These are phyloP conservation scores for Odontomyia ornata DNA, from an alignment of 2,888 invertebrate genomes.

Conservation along the genomic window DNA sequence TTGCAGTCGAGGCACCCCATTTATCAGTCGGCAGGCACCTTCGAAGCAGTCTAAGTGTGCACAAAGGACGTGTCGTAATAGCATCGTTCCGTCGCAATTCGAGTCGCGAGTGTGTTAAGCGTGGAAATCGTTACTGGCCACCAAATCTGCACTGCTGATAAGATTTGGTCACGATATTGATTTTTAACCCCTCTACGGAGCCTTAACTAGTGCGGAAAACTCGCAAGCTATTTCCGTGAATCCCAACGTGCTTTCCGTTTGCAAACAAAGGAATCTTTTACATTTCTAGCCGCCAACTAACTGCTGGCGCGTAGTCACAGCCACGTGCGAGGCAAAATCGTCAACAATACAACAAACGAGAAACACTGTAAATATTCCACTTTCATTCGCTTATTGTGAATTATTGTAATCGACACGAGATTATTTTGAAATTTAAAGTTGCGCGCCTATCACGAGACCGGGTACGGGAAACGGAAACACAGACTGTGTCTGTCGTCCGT, in stretches of 20 bases:
- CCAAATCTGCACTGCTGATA: too few relatives aligned
- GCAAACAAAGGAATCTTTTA: too few relatives aligned
- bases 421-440: constrained; percentile 20
- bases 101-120: background rate
- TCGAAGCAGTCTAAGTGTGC: background rate
- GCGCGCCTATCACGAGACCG: background rate
- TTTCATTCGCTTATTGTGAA: background rate
- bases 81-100: background rate
- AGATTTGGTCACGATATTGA: too few relatives aligned
- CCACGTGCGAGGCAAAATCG: background rate
- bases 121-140: background rate
- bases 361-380: constrained; percentile 6
- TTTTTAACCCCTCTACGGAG: too few relatives aligned
- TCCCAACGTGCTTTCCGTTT: too few relatives aligned
- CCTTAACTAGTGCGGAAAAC: too few relatives aligned
- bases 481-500: background rate
- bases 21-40: background rate
- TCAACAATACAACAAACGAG: background rate
- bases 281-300: background rate
- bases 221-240: too few relatives aligned
- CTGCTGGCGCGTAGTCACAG: background rate
- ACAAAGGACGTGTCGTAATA: background rate
- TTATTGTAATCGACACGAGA: background rate
- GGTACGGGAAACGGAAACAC: background rate
- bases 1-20: constrained; percentile 9